Evolutionary conservation across 2,888 invertebrate genomes (phyloP), one percentile per base, ranked within the genome.

Genomic region (Cryptus armator): DNA sequence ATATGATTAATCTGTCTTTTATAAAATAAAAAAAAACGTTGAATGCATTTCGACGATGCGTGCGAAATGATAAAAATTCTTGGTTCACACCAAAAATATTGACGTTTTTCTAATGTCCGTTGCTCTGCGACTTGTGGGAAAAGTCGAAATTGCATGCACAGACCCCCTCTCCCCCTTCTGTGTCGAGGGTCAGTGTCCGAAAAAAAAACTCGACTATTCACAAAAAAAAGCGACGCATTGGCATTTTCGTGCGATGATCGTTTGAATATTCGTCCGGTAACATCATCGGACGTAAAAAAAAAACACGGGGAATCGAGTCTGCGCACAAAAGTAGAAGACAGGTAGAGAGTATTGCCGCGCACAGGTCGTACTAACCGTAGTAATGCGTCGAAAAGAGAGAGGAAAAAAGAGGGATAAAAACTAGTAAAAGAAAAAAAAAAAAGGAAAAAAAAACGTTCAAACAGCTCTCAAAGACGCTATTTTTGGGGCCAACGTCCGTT

Each of bases 371-470:
- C 3, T 37, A 9, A 37, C 6, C 37, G 37, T 37, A 37, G 37
- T 37, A 37, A 37, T 37, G 37, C 44, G 48, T 59, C n/a, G 67
- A 76, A 80, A 79, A 86, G 46, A 80, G 72, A 76, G 80, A 81
- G 83, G 85, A 64, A 64, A 79, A 86, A 67, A 24, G 77, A 83
- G 86, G 72, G 79, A 86, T 74, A 74, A 74, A 81, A 70, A 64
- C 51, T 77, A 72, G 59, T 6, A 43, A 59, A 77, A 67, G 48
- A 51, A 64, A 37, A 46, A 59, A 77, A 66, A 66, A 51, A 64
- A 43, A 59, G 79, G 81, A 86, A 86, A 88, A 88, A 89, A 91
- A 89, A 87, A 89, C 86, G 77, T 82, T 87, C 76, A 85, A 87
- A 87, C 86, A 87, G 87, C 71, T 86, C 85, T 81, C 67, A 85